Evolutionary conservation across 2,888 invertebrate genomes (phyloP), one percentile per base, ranked within the genome.

Genomic region (Epirrhoe alternata): DNA sequence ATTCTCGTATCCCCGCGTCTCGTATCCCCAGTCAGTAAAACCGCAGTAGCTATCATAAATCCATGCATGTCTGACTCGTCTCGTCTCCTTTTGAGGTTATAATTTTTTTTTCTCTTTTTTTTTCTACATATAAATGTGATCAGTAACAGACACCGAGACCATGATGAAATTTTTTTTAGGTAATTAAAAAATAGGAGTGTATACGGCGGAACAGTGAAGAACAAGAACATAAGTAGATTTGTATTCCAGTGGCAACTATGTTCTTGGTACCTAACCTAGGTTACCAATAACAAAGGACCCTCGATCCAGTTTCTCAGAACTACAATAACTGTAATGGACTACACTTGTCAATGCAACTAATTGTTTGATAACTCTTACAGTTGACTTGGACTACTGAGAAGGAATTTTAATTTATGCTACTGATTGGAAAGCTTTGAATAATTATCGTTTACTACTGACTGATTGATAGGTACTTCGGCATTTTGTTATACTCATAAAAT

Each of bases 271-370:
- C 47, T 14, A 47, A 42, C 12, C n/a, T 42, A 47, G 12, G 35
- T 35, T n/a, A n/a, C 5, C 31, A 24, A 24, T n/a, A 61, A 69
- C 64, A 45, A 65, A 60, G 59, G 52, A 14, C 8, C 60, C 49
- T 33, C 38, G 54, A 51, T 42, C 51, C 47, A 51, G 31, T 16
- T 68, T 71, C 70, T 64, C 38, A n/a, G 68, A 68, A 68, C 14
- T 10, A 30, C 51, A 55, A 53, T 66, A 68, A 65, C 66, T 55
- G 52, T 49, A 10, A 16, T 47, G 54, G 1, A 47, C 47, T 63
- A 30, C 47, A 42, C 63, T 33, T 61, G 60, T 57, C 54, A 61
- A 51, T 69, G 55, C 47, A 47, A 47, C 47, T 63, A 66, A 68
- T 66, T 67, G 66, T 59, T 61, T 64, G 66, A 63, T 69, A 47